Evolutionary conservation across 2,797 vertebrate genomes (phyloP), one percentile per base, ranked within the genome.

Genomic region (Geotrypetes seraphini): DNA sequence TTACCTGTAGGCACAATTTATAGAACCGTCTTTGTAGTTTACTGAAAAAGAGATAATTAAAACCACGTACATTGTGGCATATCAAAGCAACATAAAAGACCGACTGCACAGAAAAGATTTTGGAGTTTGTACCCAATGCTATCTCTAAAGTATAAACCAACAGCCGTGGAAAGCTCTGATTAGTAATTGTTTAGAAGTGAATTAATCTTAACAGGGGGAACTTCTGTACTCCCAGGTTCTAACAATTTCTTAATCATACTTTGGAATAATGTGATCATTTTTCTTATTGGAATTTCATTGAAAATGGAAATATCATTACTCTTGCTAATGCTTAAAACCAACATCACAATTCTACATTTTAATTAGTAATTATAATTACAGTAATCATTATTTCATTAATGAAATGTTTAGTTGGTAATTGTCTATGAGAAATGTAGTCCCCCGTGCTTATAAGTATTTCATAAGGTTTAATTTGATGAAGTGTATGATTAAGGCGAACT

Each of bases 381-480:
- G n/a, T n/a, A 84, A 83, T 83, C 71, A 78, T 83, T 75, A 81
- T 75, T 78, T 81, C 70, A 80, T 80, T 85, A 85, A 84, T 78
- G 70, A 64, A 74, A 81, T 84, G 71, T 74, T 83, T 82, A 68
- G 66, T 63, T 66, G 58, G 69, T 81, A 82, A 84, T 80, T 80
- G 74, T 81, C 73, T 78, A 70, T 71, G 68, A 78, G 68, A 55
- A 75, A 60, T 65, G 61, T 23, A 49, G 59, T 78, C 79, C 75
- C n/a, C 81, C 35, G 34, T 69, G 66, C 66, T 75, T 68, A 61
- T 59, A 58, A 47, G 57, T 57, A 42, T 72, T 79, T 74, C 53
- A 50, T 45, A 66, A 58, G 59, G 59, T 74, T 70, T 62, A 60
- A 63, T 69, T 71, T 68, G 22, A 50, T 36, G 29, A 55, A 12